A percentile compares a stretch with the other conserved stretches of the same genome.
phyloP scores from a whole-genome alignment of 2,113 vertebrate genomes.

The Gadus macrocephalus region DNA sequence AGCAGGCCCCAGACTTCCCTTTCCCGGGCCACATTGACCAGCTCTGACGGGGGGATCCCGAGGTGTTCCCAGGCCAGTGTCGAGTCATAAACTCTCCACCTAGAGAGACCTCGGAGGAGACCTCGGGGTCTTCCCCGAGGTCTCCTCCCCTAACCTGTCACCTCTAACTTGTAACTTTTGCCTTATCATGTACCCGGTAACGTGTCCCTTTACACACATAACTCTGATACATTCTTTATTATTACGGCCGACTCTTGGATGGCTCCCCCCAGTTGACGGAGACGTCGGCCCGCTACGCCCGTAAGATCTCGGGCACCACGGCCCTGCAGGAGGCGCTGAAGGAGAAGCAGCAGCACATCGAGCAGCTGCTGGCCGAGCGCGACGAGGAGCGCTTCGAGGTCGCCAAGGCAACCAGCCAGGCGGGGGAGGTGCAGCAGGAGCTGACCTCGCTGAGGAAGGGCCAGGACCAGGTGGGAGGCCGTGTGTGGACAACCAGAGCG shows the following conservation, averaged over 20 bases:
- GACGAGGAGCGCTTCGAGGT: conserved; percentile 93
- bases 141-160: too few relatives aligned
- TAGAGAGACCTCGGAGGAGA: too few relatives aligned
- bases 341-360: conserved; percentile 99
- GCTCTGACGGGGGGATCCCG: too few relatives aligned
- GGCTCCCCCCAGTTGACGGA: conserved; percentile 84
- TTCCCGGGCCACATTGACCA: too few relatives aligned
- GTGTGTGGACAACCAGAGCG: too few relatives aligned
- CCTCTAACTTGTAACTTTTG: too few relatives aligned
- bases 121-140: too few relatives aligned
- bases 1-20: too few relatives aligned
- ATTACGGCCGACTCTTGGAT: neutral
- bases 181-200: too few relatives aligned
- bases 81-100: too few relatives aligned
- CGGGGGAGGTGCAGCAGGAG: conserved; percentile 92
- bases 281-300: conserved; percentile 90
- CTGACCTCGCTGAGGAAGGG: conserved; percentile 83
- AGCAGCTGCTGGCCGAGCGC: conserved; percentile 92
- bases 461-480: conserved; percentile 83
- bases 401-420: conserved; percentile 94
- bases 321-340: conserved; percentile 97
- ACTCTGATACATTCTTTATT: neutral
- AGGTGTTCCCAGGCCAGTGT: too few relatives aligned
- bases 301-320: conserved; percentile 96
- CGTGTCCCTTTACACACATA: neutral